These are phyloP conservation scores for Zosterops borbonicus DNA, from an alignment of 2,113 vertebrate genomes.

Conservation along the genomic window DNA sequence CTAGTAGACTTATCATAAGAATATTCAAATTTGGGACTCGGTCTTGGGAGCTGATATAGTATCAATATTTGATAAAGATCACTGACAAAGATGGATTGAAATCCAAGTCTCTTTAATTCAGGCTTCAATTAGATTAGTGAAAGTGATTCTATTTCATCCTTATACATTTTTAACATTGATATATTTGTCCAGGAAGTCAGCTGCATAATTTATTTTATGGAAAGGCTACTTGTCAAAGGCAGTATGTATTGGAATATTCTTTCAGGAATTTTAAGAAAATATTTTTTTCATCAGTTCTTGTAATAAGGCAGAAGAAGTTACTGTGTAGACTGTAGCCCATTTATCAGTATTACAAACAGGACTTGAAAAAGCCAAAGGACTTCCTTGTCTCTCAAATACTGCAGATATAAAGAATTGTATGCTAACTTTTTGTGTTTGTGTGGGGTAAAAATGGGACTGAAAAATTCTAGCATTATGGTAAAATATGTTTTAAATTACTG, in stretches of 20 bases:
- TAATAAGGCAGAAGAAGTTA: not conserved
- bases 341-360: not conserved
- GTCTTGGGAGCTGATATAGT: not conserved
- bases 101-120: constrained; percentile 12
- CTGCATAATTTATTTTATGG: constrained; percentile 10
- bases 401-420: not conserved
- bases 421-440: not conserved
- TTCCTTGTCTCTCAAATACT: not conserved
- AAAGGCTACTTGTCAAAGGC: not conserved
- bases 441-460: not conserved
- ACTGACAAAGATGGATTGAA: constrained; percentile 20
- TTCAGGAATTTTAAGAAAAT: not conserved
- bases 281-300: not conserved
- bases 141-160: constrained; percentile 11
- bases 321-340: not conserved
- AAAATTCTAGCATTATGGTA: not conserved
- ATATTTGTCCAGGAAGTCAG: not conserved
- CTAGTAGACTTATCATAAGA: not conserved
- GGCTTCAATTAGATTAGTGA: not conserved
- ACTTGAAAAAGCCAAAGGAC: not conserved
- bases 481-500: not conserved
- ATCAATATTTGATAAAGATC: constrained; percentile 36
- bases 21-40: not conserved
- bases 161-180: constrained; percentile 44
- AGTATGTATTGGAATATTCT: not conserved